These are phyloP conservation scores for Lepus oiostolus DNA, from an alignment of 2,797 vertebrate species.

Conservation along the genomic window DNA sequence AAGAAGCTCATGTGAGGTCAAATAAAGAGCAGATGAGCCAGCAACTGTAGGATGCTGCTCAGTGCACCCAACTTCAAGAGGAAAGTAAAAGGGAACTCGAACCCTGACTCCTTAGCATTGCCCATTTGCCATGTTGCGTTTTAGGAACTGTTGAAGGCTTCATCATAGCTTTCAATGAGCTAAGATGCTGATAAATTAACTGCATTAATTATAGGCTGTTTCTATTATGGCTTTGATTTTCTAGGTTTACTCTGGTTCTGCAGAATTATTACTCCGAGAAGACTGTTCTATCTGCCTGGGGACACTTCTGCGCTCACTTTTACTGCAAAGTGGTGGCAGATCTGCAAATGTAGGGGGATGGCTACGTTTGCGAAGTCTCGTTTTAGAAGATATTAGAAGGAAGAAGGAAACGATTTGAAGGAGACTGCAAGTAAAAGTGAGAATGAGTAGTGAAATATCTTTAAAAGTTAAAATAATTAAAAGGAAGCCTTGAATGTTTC, in stretches of 20 bases:
- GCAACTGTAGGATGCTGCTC: accelerated
- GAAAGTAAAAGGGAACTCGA: not conserved
- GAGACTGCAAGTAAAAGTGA: not conserved
- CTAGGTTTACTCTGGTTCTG: not conserved
- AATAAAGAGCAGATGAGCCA: not conserved
- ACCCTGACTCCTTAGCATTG: not conserved
- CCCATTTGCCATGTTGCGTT: accelerated
- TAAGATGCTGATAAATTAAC: not conserved
- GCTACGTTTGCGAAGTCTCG: not conserved
- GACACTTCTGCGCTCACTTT: not conserved
- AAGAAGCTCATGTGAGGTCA: not conserved
- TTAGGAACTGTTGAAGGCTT: not conserved
- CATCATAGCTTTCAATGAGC: not conserved
- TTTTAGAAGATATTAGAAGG: not conserved
- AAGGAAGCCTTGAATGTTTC: not conserved
- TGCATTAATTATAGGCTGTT: not conserved
- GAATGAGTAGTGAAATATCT: not conserved
- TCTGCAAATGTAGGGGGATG: not conserved
- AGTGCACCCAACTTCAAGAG: not conserved
- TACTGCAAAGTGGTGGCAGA: accelerated
- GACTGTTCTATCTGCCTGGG: not conserved
- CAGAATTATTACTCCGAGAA: not conserved
- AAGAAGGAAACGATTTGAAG: not conserved
- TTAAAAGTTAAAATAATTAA: not conserved
- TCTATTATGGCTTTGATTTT: not conserved